Evolutionary conservation across 2,888 invertebrate genomes (phyloP).

Genomic region (Hydriomena furcata): DNA sequence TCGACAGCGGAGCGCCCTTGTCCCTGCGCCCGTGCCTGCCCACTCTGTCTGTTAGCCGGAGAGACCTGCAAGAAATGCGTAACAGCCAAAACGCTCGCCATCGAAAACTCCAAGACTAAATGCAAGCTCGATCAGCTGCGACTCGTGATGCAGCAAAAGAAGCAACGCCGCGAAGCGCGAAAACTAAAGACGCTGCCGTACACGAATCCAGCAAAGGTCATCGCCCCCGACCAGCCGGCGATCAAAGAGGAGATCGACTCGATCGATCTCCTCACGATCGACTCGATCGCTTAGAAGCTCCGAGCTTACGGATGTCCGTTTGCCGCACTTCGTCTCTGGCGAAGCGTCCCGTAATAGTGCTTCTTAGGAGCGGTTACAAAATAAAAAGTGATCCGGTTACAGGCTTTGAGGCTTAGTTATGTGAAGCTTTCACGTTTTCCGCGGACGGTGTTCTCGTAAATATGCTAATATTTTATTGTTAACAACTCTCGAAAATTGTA

Average conservation of each 20-base stretch:
- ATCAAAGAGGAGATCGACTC: constrained; percentile 89
- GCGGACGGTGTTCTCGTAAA: constrained; percentile 41
- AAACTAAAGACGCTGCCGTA: constrained; percentile 88
- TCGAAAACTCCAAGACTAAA: constrained; percentile 91
- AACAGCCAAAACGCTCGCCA: constrained; percentile 79
- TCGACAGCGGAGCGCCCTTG: no score
- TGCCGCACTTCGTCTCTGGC: constrained; percentile 36
- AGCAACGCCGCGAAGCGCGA: constrained; percentile 91
- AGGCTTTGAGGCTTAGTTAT: constrained; percentile 27
- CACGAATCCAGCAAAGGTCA: constrained; percentile 86
- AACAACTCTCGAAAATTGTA: constrained; percentile 37
- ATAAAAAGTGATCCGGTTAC: constrained; percentile 32
- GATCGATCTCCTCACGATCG: no score
- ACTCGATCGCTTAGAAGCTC: constrained; percentile 65
- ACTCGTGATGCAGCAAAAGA: constrained; percentile 94
- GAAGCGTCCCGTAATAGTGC: constrained; percentile 16
- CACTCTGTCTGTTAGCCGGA: constrained; percentile 44
- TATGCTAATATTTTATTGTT: constrained; percentile 51
- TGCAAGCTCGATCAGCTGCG: constrained; percentile 94
- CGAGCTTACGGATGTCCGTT: constrained; percentile 42
- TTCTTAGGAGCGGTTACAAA: constrained; percentile 29
- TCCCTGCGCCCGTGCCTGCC: no score
- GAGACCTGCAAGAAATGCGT: constrained; percentile 76
- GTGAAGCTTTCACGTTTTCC: constrained; percentile 41
- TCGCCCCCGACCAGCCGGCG: constrained; percentile 90